Evolutionary conservation across 2,888 invertebrate species (phyloP).

Genomic region (Diarsia rubi): DNA sequence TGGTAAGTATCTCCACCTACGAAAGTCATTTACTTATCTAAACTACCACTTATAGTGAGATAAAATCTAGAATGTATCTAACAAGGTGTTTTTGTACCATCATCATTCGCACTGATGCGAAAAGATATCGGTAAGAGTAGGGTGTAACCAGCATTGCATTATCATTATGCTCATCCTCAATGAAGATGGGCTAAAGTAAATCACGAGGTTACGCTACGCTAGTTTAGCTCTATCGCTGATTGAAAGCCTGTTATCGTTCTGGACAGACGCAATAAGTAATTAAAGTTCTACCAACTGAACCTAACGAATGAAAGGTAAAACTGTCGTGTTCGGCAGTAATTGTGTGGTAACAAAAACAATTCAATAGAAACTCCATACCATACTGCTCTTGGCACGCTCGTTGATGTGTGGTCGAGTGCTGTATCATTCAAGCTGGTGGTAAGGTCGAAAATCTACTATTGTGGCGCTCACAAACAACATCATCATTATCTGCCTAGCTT

Average conservation of each 20-base stretch:
- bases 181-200: not conserved
- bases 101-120: not conserved
- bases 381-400: not conserved
- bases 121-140: not conserved
- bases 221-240: too few relatives aligned
- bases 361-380: not conserved
- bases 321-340: not conserved
- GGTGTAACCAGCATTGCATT: not conserved
- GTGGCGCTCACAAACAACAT: not conserved
- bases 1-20: not conserved
- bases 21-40: constrained; percentile 15
- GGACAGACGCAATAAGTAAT: not conserved
- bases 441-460: not conserved
- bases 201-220: too few relatives aligned
- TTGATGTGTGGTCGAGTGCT: not conserved
- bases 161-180: not conserved
- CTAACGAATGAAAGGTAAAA: not conserved
- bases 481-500: too few relatives aligned
- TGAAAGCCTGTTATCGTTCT: not conserved
- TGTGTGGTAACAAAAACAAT: not conserved
- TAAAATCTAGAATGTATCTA: constrained; percentile 5
- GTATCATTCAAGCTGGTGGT: not conserved
- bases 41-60: constrained; percentile 9
- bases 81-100: not conserved
- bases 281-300: not conserved